Evolutionary conservation across 1,140 invertebrate genomes (phyloP).

Genomic region (Amyelois transitella): DNA sequence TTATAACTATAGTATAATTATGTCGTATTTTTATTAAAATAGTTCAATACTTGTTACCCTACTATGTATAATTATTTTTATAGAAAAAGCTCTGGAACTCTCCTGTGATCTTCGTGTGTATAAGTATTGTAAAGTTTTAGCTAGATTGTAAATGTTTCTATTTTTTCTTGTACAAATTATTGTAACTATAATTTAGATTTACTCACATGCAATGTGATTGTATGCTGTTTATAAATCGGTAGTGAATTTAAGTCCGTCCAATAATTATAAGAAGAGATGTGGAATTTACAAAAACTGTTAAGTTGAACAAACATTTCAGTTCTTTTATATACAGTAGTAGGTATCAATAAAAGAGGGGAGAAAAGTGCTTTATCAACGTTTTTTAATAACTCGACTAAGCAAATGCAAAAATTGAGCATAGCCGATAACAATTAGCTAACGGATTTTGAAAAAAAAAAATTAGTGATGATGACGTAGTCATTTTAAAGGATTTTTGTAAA

Average conservation of each 20-base stretch:
- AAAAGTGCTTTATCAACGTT: too few species aligned
- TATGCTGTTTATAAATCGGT: neutral
- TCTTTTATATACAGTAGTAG: too few species aligned
- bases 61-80: conserved; percentile 32
- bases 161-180: conserved; percentile 25
- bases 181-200: neutral
- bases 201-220: conserved; percentile 3
- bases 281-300: neutral
- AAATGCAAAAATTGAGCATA: too few species aligned
- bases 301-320: too few species aligned
- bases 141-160: conserved; percentile 20
- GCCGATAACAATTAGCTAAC: too few species aligned
- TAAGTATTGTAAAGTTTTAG: conserved; percentile 47
- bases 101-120: conserved; percentile 67
- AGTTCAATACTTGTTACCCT: conserved; percentile 61
- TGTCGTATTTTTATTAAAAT: conserved; percentile 28
- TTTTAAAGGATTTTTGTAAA: too few species aligned
- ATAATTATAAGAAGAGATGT: neutral
- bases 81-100: conserved; percentile 66
- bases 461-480: too few species aligned
- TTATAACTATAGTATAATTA: conserved; percentile 55
- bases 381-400: too few species aligned
- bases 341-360: too few species aligned
- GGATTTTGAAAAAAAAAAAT: too few species aligned
- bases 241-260: neutral